These are phyloP conservation scores for Eubasilissa splendida DNA, from an alignment of 2,888 invertebrate genomes.

Conservation along the genomic window DNA sequence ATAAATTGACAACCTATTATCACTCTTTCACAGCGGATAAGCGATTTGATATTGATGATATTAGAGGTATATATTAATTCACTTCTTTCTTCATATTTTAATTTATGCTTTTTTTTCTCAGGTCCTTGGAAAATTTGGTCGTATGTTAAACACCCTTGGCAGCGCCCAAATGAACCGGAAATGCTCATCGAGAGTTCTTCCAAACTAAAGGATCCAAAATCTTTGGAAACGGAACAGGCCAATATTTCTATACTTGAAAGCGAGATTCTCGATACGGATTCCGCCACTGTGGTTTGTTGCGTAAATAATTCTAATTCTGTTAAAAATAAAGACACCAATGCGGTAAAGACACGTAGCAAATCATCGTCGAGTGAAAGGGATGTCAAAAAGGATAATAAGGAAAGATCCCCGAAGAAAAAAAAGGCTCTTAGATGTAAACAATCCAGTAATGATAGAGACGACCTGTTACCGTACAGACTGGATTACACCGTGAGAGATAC, in stretches of 20 bases:
- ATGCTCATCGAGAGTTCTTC: conserved; percentile 30
- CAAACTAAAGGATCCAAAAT: conserved; percentile 33
- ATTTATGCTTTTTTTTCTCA: neutral
- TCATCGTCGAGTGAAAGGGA: neutral
- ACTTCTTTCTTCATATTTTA: neutral
- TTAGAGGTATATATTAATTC: too few relatives aligned
- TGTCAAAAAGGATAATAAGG: neutral
- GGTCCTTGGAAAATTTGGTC: conserved; percentile 58
- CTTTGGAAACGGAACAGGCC: conserved; percentile 6
- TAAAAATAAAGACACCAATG: conserved; percentile 1
- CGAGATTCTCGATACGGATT: neutral
- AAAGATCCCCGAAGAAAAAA: conserved; percentile 5
- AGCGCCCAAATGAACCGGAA: conserved; percentile 29
- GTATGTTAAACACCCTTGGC: conserved; percentile 58
- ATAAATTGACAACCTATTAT: too few relatives aligned
- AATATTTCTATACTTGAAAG: neutral
- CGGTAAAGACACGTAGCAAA: neutral
- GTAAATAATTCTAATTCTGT: neutral
- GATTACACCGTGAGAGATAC: conserved; percentile 75
- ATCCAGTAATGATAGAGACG: conserved; percentile 58
- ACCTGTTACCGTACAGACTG: conserved; percentile 66
- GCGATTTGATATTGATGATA: too few relatives aligned
- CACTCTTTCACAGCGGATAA: too few relatives aligned
- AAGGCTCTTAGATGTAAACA: neutral
- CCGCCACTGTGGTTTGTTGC: conserved; percentile 1